phyloP scores from a whole-genome alignment of 2,797 vertebrate genomes.

The Rhinatrema bivittatum region DNA sequence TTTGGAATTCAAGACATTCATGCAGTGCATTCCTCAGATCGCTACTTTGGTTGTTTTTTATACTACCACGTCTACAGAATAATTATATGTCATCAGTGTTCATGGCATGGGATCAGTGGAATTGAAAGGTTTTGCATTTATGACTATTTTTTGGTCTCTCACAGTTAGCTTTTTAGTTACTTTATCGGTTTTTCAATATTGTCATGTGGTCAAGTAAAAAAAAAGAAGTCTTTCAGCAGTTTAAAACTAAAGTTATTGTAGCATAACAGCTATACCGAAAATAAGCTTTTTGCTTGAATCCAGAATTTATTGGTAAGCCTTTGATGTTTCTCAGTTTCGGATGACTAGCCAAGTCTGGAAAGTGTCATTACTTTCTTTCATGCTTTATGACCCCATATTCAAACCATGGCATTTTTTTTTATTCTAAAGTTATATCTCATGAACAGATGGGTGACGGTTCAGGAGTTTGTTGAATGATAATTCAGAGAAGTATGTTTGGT shows the following conservation, averaged over 20 bases:
- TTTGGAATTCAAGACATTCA: too few species aligned
- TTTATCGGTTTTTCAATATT: background rate
- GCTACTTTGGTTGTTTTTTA: too few species aligned
- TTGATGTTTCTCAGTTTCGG: conserved; percentile 9
- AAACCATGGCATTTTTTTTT: background rate
- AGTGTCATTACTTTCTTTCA: conserved; percentile 15
- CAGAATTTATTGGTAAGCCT: conserved; percentile 1
- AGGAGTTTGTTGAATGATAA: conserved; percentile 2
- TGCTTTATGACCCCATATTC: background rate
- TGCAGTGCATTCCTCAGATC: too few species aligned
- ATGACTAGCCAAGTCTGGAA: conserved; percentile 11
- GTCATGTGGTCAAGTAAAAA: too few species aligned
- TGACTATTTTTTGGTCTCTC: background rate
- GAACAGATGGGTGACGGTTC: background rate
- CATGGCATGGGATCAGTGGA: fast-evolving
- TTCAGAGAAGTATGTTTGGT: conserved; percentile 2
- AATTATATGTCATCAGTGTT: too few species aligned
- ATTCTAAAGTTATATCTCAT: background rate
- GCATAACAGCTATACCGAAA: too few species aligned
- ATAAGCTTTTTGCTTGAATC: conserved; percentile 1
- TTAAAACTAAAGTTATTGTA: background rate
- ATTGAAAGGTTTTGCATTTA: background rate
- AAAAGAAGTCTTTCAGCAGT: background rate
- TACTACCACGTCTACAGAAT: too few species aligned
- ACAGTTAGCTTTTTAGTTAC: background rate